Percentiles rank a stretch among this genome's conserved stretches.
Evolutionary conservation across 2,797 vertebrate genomes (phyloP).

Genomic region (Thamnophis elegans): DNA sequence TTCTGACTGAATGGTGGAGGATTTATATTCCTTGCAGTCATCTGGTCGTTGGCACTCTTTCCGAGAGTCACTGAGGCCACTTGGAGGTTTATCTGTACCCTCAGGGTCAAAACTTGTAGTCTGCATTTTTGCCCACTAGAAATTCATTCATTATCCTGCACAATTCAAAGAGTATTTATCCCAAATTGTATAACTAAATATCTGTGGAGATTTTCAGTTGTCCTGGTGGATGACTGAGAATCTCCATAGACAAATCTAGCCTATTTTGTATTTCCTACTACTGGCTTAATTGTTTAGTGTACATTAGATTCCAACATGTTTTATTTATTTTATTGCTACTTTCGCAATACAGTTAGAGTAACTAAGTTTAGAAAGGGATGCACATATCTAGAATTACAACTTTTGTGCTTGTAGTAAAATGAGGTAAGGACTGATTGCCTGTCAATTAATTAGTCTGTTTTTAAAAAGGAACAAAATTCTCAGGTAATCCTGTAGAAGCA

Average conservation of each 20-base stretch:
- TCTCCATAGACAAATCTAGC: neutral
- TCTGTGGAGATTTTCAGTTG: neutral
- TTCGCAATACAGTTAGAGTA: neutral
- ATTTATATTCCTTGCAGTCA: neutral
- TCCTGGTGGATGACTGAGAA: neutral
- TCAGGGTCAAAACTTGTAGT: neutral
- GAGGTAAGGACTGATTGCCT: neutral
- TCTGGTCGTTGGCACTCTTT: neutral
- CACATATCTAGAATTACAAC: neutral
- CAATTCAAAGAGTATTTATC: neutral
- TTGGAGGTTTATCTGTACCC: neutral
- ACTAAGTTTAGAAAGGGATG: neutral
- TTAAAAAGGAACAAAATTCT: neutral
- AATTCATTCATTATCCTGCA: neutral
- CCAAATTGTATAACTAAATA: neutral
- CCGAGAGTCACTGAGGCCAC: neutral
- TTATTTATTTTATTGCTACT: neutral
- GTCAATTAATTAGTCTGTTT: neutral
- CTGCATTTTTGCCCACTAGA: neutral
- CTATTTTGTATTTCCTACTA: neutral
- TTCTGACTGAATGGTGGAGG: neutral
- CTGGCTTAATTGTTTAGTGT: neutral
- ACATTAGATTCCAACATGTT: neutral
- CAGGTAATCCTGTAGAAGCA: neutral
- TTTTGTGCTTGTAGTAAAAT: neutral